Percentiles rank a stretch among this genome's conserved stretches.
Evolutionary conservation across 2,888 invertebrate genomes (phyloP).

Genomic region (Hoplodrina blanda): DNA sequence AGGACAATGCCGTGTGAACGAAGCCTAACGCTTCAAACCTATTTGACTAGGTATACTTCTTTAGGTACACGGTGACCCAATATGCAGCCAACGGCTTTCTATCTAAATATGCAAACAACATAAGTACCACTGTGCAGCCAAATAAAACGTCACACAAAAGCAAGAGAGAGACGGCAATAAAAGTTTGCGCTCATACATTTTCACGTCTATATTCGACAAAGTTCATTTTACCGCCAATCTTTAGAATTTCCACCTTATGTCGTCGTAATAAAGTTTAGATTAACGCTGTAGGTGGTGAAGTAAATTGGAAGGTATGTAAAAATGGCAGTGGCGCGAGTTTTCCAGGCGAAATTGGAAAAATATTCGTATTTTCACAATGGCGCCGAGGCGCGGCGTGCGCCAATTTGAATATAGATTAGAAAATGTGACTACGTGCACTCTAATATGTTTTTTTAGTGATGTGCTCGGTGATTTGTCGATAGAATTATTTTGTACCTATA

Average conservation of each 20-base stretch:
- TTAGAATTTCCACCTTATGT: slow-evolving; percentile 28
- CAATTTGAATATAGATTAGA: slow-evolving; percentile 90
- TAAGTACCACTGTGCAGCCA: slow-evolving; percentile 59
- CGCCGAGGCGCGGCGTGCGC: slow-evolving; percentile 79
- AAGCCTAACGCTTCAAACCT: too few species aligned
- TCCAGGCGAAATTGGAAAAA: slow-evolving; percentile 89
- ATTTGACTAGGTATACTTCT: slow-evolving; percentile 8
- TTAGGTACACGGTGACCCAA: slow-evolving; percentile 43
- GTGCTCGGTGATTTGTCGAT: slow-evolving; percentile 59
- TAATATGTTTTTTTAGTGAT: slow-evolving; percentile 84
- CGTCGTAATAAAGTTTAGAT: slow-evolving; percentile 52
- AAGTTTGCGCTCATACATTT: slow-evolving; percentile 73
- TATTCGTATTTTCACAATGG: slow-evolving; percentile 87
- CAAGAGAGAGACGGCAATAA: slow-evolving; percentile 76
- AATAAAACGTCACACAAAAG: slow-evolving; percentile 73
- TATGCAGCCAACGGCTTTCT: slow-evolving; percentile 37
- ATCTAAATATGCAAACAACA: slow-evolving; percentile 55
- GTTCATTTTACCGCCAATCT: slow-evolving; percentile 34
- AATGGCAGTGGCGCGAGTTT: slow-evolving; percentile 78
- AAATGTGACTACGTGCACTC: slow-evolving; percentile 87
- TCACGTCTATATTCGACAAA: slow-evolving; percentile 71
- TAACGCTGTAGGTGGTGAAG: not conserved
- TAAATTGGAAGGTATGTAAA: slow-evolving; percentile 70
- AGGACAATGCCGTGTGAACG: too few species aligned
- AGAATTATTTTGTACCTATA: not conserved